Evolutionary conservation across 2,888 invertebrate genomes (phyloP).

Genomic region (Prosopocoilus inquinatus): DNA sequence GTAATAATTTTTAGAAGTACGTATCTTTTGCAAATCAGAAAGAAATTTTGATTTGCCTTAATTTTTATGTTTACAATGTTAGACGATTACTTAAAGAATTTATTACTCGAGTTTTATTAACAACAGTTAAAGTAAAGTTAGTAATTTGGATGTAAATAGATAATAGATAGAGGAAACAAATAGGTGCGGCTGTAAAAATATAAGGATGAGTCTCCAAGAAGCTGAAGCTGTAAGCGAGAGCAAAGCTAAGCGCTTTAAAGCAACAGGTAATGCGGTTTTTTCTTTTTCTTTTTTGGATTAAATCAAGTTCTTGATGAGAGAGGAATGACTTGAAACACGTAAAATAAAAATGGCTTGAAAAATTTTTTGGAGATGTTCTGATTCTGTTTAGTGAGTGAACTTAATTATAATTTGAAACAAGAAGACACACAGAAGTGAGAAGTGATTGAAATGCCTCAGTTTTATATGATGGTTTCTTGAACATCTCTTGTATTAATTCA

Average conservation of each 20-base stretch:
- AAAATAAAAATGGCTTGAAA: not conserved
- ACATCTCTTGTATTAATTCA: not conserved
- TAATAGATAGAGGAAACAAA: constrained; percentile 9
- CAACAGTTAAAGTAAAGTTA: constrained; percentile 15
- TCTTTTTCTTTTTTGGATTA: not conserved
- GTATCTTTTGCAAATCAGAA: not conserved
- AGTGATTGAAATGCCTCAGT: too few species aligned
- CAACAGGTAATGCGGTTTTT: not conserved
- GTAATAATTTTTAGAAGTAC: constrained; percentile 18
- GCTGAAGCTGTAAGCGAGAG: constrained; percentile 13
- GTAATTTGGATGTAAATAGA: constrained; percentile 2
- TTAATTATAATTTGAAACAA: too few species aligned
- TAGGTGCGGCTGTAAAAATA: constrained; percentile 27
- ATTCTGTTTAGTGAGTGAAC: too few species aligned
- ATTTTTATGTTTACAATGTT: constrained; percentile 1
- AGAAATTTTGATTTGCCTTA: not conserved
- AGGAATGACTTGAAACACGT: not conserved
- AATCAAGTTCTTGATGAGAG: not conserved
- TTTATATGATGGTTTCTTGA: too few species aligned
- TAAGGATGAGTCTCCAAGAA: constrained; percentile 44
- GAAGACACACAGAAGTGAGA: too few species aligned
- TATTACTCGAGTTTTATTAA: constrained; percentile 13
- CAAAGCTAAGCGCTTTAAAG: not conserved
- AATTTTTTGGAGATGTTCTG: too few species aligned
- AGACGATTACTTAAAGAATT: constrained; percentile 4